Base-by-base conservation (phyloP, 2,113 vertebrate genomes). In the Ahaetulla prasina region DNA sequence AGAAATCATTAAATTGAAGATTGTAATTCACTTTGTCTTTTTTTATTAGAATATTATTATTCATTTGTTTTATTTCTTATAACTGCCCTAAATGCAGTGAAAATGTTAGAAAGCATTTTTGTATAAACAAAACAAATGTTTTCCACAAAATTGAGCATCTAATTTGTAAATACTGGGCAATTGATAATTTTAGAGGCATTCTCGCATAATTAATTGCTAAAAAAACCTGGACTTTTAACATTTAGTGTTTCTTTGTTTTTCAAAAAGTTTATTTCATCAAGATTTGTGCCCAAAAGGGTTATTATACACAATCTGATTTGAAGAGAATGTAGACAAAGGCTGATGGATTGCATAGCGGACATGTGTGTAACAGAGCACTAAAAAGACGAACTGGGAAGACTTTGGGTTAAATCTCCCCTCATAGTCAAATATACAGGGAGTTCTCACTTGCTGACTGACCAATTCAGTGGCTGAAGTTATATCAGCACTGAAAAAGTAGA, bases 1-100 rank as follows among this genome's bases (percentile, higher is more conserved):
- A 93, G 57, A 52, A 30, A 91, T 91, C 54, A 54, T 94, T 92
- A 90, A 92, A 39, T 94, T 95, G 3, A 68, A 90, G 54, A 87
- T 92, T 27, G 87, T 74, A n/a, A 47, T 87, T 80, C 35, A 80
- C 74, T 80, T 7, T 39, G 7, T 20, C 74, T 80, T 20, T 80
- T 80, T 80, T 22, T 35, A 39, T 39, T 80, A 43, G 74, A 43
- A 80, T 80, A 39, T 74, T 80, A 80, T 43, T 80, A 80, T 80
- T 80, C 18, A 43, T 80, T 43, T 43, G 43, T 30, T 30, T 60
- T 63, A 63, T 74, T 74, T 74, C 30, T 74, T 35, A n/a, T 23
- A 80, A 43, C 8, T 0, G 8, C 35, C 74, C 18, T 80, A 43
- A 80, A 43, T 80, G 35, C 35, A 22, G 74, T 80, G 74, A 43